A percentile compares a stretch with the other conserved stretches of the same genome.
phyloP scores from a whole-genome alignment of 2,797 vertebrate species.

The Xyrichtys novacula region DNA sequence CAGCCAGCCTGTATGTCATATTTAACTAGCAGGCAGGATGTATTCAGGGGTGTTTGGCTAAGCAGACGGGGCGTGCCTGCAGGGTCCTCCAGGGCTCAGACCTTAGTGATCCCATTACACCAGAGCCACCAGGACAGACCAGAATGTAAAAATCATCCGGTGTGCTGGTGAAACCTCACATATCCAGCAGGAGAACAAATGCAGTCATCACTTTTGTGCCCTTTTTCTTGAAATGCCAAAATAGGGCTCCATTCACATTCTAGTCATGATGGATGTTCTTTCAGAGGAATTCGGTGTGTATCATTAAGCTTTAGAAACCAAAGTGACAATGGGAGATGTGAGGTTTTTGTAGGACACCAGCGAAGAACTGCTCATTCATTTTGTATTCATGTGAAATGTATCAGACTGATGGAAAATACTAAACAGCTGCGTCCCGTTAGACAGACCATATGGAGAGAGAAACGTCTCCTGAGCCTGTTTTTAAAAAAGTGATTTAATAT shows the following conservation, averaged over 20 bases:
- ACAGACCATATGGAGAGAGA: not conserved
- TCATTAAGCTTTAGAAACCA: conserved; percentile 4
- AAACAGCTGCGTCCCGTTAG: conserved; percentile 24
- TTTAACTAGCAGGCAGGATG: conserved; percentile 59
- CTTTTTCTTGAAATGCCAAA: not conserved
- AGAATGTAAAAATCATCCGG: conserved; percentile 41
- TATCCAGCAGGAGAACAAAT: conserved; percentile 10
- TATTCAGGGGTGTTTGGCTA: conserved; percentile 65
- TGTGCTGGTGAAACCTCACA: conserved; percentile 23
- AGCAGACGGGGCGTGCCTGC: conserved; percentile 54
- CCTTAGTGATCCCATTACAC: conserved; percentile 68
- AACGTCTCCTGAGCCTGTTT: conserved; percentile 17
- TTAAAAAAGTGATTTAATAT: conserved; percentile 3
- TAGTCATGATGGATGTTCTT: not conserved
- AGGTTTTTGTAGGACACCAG: not conserved
- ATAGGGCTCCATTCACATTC: not conserved
- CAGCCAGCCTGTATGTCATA: conserved; percentile 43
- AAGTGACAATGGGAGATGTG: not conserved
- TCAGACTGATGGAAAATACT: conserved; percentile 37
- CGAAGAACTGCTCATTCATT: conserved; percentile 18
- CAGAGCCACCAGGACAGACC: conserved; percentile 35
- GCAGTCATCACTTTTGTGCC: not conserved
- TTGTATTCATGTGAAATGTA: conserved; percentile 35
- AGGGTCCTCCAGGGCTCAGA: conserved; percentile 43
- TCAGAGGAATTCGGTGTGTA: not conserved